These are phyloP conservation scores for Nyctibius bracteatus DNA, from an alignment of 2,113 vertebrate species.

Conservation along the genomic window DNA sequence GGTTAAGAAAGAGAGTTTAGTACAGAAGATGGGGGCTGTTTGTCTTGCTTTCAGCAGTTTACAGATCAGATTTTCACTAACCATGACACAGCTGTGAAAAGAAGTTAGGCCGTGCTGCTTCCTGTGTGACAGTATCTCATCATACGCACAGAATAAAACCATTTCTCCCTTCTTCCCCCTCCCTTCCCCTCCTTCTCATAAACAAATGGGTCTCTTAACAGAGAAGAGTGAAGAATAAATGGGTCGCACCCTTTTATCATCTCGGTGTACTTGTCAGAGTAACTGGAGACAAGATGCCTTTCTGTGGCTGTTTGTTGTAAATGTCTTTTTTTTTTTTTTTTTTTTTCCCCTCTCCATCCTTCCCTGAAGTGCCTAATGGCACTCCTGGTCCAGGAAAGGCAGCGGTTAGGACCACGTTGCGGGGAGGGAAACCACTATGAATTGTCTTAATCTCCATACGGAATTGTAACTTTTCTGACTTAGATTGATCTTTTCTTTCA, in stretches of 20 bases:
- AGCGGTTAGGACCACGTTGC: neutral
- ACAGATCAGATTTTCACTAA: neutral
- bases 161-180: neutral
- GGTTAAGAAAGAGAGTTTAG: neutral
- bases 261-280: neutral
- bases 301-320: neutral
- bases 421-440: neutral
- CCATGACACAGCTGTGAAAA: neutral
- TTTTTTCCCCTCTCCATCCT: neutral
- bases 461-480: neutral
- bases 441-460: neutral
- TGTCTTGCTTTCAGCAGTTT: neutral
- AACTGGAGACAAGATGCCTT: neutral
- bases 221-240: neutral
- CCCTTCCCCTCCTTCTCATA: neutral
- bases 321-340: too few relatives aligned
- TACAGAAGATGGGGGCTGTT: neutral
- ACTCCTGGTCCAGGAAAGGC: neutral
- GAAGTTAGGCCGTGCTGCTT: neutral
- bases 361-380: neutral
- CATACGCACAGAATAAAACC: neutral
- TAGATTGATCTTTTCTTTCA: neutral
- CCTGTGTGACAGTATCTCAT: constrained; percentile 3
- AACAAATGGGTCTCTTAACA: neutral
- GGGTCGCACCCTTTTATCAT: neutral